Conservation (phyloP, 2,113 vertebrate species). For the Dryoscopus gambensis region DNA sequence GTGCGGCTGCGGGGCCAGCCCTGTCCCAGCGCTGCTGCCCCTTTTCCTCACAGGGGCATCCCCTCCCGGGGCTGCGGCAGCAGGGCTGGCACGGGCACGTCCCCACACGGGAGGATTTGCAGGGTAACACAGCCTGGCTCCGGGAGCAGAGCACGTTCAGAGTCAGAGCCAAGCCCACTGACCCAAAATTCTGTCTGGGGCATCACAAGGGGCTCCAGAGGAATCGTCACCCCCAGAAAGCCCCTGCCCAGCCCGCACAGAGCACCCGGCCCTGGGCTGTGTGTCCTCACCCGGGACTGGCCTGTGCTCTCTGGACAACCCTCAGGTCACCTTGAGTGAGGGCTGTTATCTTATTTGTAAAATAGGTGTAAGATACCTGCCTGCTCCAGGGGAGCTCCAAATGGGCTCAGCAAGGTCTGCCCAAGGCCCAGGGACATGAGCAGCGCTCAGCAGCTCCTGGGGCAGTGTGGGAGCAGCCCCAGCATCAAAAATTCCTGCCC, state of each 20-base stretch:
- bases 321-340: conserved; percentile 6
- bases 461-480: neutral
- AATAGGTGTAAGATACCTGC: neutral
- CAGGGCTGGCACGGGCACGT: neutral
- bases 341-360: conserved; percentile 27
- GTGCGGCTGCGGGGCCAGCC: neutral
- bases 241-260: rapidly evolving
- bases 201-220: neutral
- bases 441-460: neutral
- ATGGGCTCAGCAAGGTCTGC: neutral
- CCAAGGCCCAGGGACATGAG: neutral
- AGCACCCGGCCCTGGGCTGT: neutral
- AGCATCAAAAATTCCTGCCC: neutral
- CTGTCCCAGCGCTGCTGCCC: neutral
- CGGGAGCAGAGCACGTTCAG: neutral
- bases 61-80: neutral
- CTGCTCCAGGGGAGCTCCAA: neutral
- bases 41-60: neutral
- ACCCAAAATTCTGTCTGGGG: neutral
- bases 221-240: rapidly evolving
- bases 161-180: rapidly evolving
- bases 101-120: rapidly evolving
- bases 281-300: neutral
- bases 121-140: rapidly evolving
- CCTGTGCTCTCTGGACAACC: neutral